Evolutionary conservation across 2,113 vertebrate species (phyloP).

Genomic region (Numida meleagris): DNA sequence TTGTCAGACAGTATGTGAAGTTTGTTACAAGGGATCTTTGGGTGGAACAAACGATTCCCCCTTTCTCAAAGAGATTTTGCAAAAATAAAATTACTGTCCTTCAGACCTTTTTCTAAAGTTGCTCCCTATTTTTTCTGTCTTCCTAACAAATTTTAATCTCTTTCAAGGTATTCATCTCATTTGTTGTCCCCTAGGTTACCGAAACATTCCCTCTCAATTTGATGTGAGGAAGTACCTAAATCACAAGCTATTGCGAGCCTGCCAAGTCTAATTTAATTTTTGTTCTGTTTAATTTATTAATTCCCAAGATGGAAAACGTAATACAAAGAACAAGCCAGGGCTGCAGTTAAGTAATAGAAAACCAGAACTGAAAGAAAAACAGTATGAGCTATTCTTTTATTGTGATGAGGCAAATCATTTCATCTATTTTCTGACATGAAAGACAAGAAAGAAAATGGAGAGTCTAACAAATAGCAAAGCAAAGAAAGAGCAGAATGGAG

Average conservation of each 20-base stretch:
- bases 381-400: conserved; percentile 27
- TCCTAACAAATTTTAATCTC: conserved; percentile 31
- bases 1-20: not conserved
- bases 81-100: not conserved
- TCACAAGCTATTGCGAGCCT: conserved; percentile 35
- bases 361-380: not conserved
- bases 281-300: conserved; percentile 64
- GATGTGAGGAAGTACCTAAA: conserved; percentile 37
- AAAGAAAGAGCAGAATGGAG: conserved; percentile 18
- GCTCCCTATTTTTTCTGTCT: not conserved
- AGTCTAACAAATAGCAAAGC: conserved; percentile 22
- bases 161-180: conserved; percentile 48
- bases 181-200: not conserved
- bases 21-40: not conserved
- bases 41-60: not conserved
- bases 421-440: conserved; percentile 53
- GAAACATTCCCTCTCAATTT: conserved; percentile 39
- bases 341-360: conserved; percentile 38
- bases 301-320: conserved; percentile 2
- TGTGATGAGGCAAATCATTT: conserved; percentile 50
- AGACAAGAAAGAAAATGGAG: not conserved
- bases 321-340: conserved; percentile 21
- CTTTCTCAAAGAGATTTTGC: not conserved
- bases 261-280: conserved; percentile 56
- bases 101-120: not conserved